Base-by-base conservation (phyloP, 1,140 invertebrate species). In the Drepana arcuata region DNA sequence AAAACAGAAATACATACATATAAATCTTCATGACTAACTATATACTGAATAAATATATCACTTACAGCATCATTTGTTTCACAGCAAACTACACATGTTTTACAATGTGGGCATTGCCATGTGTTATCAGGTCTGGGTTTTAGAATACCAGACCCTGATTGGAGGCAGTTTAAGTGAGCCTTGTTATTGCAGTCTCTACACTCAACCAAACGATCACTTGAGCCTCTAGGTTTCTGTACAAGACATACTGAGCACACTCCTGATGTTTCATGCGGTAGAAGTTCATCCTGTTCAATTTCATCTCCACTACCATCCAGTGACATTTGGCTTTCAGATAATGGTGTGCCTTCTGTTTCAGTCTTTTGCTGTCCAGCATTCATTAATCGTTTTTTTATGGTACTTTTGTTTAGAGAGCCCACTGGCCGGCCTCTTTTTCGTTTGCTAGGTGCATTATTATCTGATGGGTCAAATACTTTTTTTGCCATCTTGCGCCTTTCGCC, bases 151-250 rank as follows among this genome's bases (percentile, higher is more conserved):
- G 88, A 86, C 18, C 90, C 88, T 11, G 87, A 84, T 54, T 89
- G 89, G 37, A 91, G 84, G 50, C 90, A 91, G 48, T 84, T 87
- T 11, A 87, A 84, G 73, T 91, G 89, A 27, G 89, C 90, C 88
- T 91, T 91, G 38, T 91, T 90, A 34, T 89, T 91, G 50, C 93
- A 95, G 67, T 93, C 92, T 32, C 90, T 82, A 68, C 93, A 95
- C 41, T 89, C 85, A 1, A 94, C 85, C 23, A 94, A 83, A 29
- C 85, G 85, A 61, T 93, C 93, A 52, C 77, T 83, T 12, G 86
- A 84, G 0, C 87, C 88, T 48, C 84, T 74, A 48, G 83, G 79
- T 47, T 84, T 86, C 30, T 87, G 85, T 12, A 84, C 57, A 28
- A 84, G 79, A 45, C 86, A 88, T 1, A 88, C 86, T 1, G 86